Conservation (phyloP, 2,797 vertebrate genomes). For the Champsocephalus gunnari region DNA sequence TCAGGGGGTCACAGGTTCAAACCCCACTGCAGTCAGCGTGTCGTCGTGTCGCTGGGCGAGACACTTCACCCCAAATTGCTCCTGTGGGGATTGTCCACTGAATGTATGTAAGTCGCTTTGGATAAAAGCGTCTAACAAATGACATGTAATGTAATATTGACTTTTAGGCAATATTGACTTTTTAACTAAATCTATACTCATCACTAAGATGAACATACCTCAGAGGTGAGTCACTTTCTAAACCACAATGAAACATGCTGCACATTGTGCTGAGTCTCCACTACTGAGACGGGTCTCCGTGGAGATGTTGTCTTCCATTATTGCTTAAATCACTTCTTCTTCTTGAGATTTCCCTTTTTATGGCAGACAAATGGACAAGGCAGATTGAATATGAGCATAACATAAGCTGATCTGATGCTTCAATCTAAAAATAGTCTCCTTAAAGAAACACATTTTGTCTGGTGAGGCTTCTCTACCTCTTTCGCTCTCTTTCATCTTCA, state of each 20-base stretch:
- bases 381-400: constrained; percentile 16
- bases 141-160: background rate
- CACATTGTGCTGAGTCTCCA: constrained; percentile 6
- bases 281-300: background rate
- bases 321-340: constrained; percentile 8
- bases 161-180: background rate
- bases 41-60: too few species aligned
- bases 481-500: constrained; percentile 21
- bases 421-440: constrained; percentile 33
- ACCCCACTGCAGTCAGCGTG: too few species aligned
- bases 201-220: background rate
- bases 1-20: too few species aligned
- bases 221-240: background rate
- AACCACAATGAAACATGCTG: constrained; percentile 7
- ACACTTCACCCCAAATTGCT: too few species aligned
- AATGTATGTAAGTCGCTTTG: too few species aligned
- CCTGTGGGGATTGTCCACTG: too few species aligned
- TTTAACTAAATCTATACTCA: background rate
- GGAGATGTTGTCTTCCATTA: background rate
- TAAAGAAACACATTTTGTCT: constrained; percentile 30
- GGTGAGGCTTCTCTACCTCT: constrained; percentile 11
- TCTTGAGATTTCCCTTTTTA: background rate
- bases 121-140: too few species aligned
- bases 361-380: constrained; percentile 7
- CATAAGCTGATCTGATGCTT: constrained; percentile 25